Evolutionary conservation across 2,888 invertebrate genomes (phyloP).

Genomic region (Thymelicus acteon): DNA sequence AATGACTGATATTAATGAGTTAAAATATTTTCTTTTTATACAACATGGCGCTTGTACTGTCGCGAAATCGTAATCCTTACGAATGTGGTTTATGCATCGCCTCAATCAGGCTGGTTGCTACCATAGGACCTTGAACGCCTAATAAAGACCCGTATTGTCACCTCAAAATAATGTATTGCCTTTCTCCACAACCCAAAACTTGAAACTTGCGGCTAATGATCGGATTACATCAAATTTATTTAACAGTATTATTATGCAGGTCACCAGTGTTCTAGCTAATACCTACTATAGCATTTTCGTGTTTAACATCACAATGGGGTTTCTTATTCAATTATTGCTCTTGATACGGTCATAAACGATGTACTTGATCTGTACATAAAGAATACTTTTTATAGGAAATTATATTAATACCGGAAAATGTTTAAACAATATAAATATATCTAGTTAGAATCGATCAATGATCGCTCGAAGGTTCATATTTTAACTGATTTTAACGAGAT

Average conservation of each 20-base stretch:
- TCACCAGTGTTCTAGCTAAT: not conserved
- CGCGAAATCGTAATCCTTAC: conserved; percentile 13
- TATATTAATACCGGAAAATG: too few relatives aligned
- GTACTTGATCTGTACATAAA: too few relatives aligned
- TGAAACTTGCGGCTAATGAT: conserved; percentile 27
- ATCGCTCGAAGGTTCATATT: too few relatives aligned
- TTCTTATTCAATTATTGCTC: too few relatives aligned
- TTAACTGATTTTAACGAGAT: too few relatives aligned
- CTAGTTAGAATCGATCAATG: too few relatives aligned
- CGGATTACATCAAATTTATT: conserved; percentile 22
- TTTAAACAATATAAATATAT: too few relatives aligned
- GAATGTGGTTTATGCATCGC: conserved; percentile 8
- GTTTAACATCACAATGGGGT: too few relatives aligned
- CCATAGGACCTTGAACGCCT: conserved; percentile 10
- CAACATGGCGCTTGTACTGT: not conserved
- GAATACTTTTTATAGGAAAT: too few relatives aligned
- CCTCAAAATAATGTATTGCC: conserved; percentile 26
- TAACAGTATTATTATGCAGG: conserved; percentile 10
- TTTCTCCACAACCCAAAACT: conserved; percentile 24
- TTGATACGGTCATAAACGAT: too few relatives aligned
- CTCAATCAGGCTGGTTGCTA: conserved; percentile 11
- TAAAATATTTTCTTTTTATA: conserved; percentile 26
- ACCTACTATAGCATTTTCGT: too few relatives aligned
- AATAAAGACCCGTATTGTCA: conserved; percentile 29
- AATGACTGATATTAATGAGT: conserved; percentile 11